Evolutionary conservation across 2,888 invertebrate genomes (phyloP), one percentile per base, ranked within the genome.

Genomic region (Lochmaea crataegi): DNA sequence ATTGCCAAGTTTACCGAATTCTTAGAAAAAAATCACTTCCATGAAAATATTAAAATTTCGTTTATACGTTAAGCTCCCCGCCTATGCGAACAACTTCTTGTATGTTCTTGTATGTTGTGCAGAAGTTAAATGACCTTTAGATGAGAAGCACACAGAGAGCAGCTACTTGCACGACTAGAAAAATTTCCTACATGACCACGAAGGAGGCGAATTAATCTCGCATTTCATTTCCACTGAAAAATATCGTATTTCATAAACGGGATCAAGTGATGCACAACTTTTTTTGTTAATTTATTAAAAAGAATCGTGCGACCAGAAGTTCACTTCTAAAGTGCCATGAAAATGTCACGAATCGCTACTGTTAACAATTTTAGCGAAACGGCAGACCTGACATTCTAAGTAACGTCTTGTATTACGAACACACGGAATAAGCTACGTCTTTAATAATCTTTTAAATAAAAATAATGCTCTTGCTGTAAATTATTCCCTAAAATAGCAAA

Each of bases 151-250:
- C 18, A 41, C 26, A 63, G 16, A 61, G 32, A 75, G 61, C 66
- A 74, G 78, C 79, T 77, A 79, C 80, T 80, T 77, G 80, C 76
- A 71, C 75, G 74, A 77, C 79, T 78, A 79, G 78, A 78, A 80
- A 79, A 79, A 76, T 72, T 71, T 22, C 26, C 53, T 61, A 38
- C 71, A 75, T 74, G 70, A 65, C 72, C 74, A 74, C 71, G 61
- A 63, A 74, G 71, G 69, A 68, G 66, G 70, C 69, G 75, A 76
- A 78, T 79, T 79, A 79, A 77, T 77, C 76, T 79, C 78, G 76
- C 74, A 68, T 79, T 79, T 77, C 79, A 68, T 72, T 74, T 72
- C 51, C 70, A 76, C 74, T 68, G 38, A 67, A 68, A 71, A 61
- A 68, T 73, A 74, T 76, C 67, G 68, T 71, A 68, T 76, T 64